These are phyloP conservation scores for Neodiprion pinetum DNA, from an alignment of 1,140 invertebrate species.

Conservation along the genomic window DNA sequence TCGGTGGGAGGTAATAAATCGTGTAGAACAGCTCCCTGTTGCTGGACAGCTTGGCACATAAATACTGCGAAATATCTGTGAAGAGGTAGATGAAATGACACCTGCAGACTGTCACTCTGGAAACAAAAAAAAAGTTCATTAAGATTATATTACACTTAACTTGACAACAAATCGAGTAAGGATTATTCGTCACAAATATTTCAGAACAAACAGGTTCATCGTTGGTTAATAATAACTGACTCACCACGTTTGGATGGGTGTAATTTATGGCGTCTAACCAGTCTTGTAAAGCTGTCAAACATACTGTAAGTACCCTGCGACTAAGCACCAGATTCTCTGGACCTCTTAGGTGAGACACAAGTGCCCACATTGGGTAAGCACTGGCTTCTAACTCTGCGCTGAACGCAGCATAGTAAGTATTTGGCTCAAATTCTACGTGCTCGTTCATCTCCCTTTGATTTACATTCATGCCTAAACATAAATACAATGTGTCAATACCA, in stretches of 20 bases:
- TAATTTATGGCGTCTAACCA: constrained; percentile 88
- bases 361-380: constrained; percentile 96
- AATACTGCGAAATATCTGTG: constrained; percentile 95
- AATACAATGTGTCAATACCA: constrained; percentile 22
- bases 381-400: constrained; percentile 95
- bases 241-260: constrained; percentile 72
- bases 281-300: constrained; percentile 77
- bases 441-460: constrained; percentile 88
- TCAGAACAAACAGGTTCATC: neutral
- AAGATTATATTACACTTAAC: constrained; percentile 1
- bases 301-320: constrained; percentile 75
- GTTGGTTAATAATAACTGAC: constrained; percentile 27
- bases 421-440: constrained; percentile 97
- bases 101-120: constrained; percentile 81
- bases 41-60: constrained; percentile 85
- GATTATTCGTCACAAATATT: neutral
- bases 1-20: constrained; percentile 82
- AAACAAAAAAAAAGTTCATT: constrained; percentile 29
- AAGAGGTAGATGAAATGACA: constrained; percentile 94
- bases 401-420: constrained; percentile 96
- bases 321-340: constrained; percentile 75
- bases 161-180: neutral
- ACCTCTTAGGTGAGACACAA: constrained; percentile 86
- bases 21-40: constrained; percentile 78
- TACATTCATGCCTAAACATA: constrained; percentile 86